phyloP scores from a whole-genome alignment of 2,888 invertebrate genomes.

The Eupithecia dodoneata region DNA sequence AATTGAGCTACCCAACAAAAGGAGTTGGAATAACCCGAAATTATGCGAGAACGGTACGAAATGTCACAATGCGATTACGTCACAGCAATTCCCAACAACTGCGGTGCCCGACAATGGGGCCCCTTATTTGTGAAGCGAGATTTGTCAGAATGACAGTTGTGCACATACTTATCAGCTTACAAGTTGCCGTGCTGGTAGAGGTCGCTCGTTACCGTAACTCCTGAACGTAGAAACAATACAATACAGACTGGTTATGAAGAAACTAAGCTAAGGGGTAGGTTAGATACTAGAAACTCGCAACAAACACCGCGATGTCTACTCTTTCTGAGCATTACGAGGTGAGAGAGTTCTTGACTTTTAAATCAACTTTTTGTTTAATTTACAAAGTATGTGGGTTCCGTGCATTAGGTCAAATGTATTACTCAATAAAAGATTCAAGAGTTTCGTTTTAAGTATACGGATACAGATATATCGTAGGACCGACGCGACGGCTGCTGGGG shows the following conservation, averaged over 20 bases:
- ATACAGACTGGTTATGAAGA: not conserved
- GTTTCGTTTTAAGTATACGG: not conserved
- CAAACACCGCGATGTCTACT: not conserved
- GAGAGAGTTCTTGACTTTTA: not conserved
- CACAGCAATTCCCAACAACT: slow-evolving; percentile 32
- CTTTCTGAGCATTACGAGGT: not conserved
- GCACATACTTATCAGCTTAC: slow-evolving; percentile 6
- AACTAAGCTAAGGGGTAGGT: not conserved
- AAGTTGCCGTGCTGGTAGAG: not conserved
- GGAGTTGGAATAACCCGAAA: slow-evolving; percentile 35
- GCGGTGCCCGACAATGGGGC: slow-evolving; percentile 28
- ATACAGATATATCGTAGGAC: too few species aligned
- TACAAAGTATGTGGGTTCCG: not conserved
- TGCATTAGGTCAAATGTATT: not conserved
- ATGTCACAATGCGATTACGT: slow-evolving; percentile 35
- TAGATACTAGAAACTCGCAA: not conserved
- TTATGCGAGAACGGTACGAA: slow-evolving; percentile 27
- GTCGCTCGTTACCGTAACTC: slow-evolving; percentile 1
- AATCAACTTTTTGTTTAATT: not conserved
- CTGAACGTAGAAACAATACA: not conserved
- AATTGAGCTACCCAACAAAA: slow-evolving; percentile 27
- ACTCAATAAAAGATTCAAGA: not conserved
- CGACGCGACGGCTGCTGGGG: too few species aligned
- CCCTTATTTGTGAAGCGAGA: slow-evolving; percentile 26
- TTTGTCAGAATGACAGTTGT: slow-evolving; percentile 32